These are phyloP conservation scores for Dolichoris vasculosae DNA, from an alignment of 1,140 invertebrate species.

Conservation along the genomic window DNA sequence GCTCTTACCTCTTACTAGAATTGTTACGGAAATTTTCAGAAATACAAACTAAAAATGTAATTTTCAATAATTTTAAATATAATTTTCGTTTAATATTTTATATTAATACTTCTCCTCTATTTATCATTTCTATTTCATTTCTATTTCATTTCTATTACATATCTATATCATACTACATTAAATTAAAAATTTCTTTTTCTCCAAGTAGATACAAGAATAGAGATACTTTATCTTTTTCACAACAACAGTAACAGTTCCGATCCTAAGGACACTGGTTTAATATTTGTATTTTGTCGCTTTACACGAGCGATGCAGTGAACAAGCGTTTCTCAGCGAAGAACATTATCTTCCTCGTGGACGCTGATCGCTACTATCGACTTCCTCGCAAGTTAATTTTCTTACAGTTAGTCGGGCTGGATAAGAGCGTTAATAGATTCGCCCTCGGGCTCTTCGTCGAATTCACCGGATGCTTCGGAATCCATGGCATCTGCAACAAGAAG, in stretches of 20 bases:
- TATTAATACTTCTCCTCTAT: not conserved
- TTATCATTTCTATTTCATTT: not conserved
- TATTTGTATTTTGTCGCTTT: not conserved
- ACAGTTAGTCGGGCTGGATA: conserved; percentile 49
- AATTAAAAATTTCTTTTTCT: conserved; percentile 4
- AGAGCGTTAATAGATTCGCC: conserved; percentile 51
- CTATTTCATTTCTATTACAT: not conserved
- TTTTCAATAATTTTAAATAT: not conserved
- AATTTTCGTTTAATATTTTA: not conserved
- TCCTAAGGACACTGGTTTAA: not conserved
- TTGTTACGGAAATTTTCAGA: too few species aligned
- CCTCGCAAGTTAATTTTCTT: not conserved
- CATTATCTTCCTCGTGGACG: not conserved
- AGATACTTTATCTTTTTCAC: not conserved
- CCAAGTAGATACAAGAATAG: not conserved
- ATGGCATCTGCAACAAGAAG: conserved; percentile 53
- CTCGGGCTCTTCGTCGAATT: conserved; percentile 53
- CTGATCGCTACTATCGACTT: not conserved
- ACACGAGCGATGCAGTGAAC: not conserved
- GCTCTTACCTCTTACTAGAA: too few species aligned
- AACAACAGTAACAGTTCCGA: not conserved
- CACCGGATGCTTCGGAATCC: conserved; percentile 50
- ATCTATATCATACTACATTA: not conserved
- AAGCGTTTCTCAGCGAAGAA: not conserved
- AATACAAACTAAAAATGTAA: too few species aligned